phyloP scores from a whole-genome alignment of 2,113 vertebrate species.

The Papio anubis region DNA sequence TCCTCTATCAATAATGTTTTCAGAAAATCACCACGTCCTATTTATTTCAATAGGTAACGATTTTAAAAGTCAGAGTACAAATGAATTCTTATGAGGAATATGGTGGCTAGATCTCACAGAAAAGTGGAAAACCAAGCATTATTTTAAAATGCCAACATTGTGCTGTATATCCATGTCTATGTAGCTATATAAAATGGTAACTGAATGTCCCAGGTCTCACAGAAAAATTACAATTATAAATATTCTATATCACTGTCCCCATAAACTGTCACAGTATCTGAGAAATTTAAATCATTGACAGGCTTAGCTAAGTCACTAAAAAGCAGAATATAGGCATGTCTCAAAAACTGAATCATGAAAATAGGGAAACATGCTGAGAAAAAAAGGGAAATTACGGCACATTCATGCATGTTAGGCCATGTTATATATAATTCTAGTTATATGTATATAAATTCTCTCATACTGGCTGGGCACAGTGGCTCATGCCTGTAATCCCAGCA shows the following conservation, averaged over 20 bases:
- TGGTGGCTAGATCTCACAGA: neutral
- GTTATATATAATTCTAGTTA: constrained; percentile 3
- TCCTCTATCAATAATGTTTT: neutral
- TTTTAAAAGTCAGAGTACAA: neutral
- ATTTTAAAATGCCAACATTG: constrained; percentile 12
- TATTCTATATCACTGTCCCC: neutral
- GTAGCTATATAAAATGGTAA: neutral
- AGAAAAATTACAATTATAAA: neutral
- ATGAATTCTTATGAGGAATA: neutral
- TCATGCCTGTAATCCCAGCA: no score
- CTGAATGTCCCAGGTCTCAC: neutral
- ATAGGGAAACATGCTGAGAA: neutral
- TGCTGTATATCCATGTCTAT: neutral
- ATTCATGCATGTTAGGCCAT: neutral
- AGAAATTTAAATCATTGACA: constrained; percentile 22
- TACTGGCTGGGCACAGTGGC: no score
- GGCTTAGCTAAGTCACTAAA: constrained; percentile 18
- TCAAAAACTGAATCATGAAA: constrained; percentile 44
- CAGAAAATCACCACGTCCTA: neutral
- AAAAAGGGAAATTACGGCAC: constrained; percentile 45
- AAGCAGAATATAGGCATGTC: constrained; percentile 14
- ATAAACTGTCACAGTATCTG: neutral
- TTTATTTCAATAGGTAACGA: neutral
- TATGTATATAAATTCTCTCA: neutral
- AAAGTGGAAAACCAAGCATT: neutral